These are phyloP conservation scores for Hemiscyllium ocellatum DNA, from an alignment of 2,113 vertebrate species.

Conservation along the genomic window DNA sequence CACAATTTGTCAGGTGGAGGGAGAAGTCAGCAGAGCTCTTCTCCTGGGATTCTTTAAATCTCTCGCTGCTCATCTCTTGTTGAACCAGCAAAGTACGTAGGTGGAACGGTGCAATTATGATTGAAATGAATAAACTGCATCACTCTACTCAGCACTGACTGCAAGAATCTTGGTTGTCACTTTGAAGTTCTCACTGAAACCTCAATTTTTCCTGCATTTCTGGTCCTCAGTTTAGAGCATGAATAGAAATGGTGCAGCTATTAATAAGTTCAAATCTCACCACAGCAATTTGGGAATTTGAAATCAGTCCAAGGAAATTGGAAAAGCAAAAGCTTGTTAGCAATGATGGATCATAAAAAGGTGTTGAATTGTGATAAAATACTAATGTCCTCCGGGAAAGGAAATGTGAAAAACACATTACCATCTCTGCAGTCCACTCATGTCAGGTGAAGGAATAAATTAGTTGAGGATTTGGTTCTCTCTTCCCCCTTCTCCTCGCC, in stretches of 20 bases:
- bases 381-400: background rate
- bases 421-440: background rate
- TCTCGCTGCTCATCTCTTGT: too few species aligned
- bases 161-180: background rate
- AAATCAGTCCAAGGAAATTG: background rate
- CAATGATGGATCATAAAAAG: background rate
- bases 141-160: background rate
- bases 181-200: background rate
- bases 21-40: too few species aligned
- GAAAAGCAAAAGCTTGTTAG: background rate
- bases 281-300: background rate
- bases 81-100: background rate
- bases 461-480: background rate
- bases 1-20: too few species aligned
- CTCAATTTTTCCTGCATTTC: background rate
- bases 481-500: background rate
- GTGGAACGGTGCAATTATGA: background rate
- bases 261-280: background rate
- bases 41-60: background rate
- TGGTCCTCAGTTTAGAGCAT: background rate
- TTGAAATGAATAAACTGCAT: background rate
- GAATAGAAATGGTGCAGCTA: background rate
- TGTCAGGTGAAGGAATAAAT: background rate
- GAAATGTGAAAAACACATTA: background rate
- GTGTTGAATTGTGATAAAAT: background rate